Evolutionary conservation across 23 tunicate genomes (phyloP).

Genomic region (Clavelina lepadiformis): DNA sequence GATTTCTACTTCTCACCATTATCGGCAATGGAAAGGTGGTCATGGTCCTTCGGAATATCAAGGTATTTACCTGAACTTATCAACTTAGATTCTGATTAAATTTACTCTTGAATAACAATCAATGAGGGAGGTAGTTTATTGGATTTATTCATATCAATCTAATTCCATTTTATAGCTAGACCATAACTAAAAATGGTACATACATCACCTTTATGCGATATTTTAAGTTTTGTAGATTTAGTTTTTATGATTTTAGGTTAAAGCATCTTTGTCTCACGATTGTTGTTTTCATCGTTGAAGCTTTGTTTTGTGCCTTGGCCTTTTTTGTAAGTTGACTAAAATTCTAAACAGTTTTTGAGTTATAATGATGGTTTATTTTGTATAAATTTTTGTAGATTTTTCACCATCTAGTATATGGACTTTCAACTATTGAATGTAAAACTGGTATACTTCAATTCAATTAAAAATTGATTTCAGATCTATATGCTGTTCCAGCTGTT

Average conservation of each 20-base stretch:
- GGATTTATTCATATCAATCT: no score
- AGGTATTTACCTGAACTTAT: no score
- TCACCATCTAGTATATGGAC: not conserved
- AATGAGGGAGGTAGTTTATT: no score
- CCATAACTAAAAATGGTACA: no score
- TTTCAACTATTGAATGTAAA: not conserved
- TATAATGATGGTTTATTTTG: not conserved
- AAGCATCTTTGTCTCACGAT: constrained; percentile 9
- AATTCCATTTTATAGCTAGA: no score
- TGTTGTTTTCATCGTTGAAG: constrained; percentile 17
- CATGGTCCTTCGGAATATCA: constrained; percentile 29
- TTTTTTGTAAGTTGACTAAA: constrained; percentile 37
- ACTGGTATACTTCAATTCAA: not conserved
- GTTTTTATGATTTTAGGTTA: no score
- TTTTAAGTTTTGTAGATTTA: no score
- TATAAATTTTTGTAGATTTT: not conserved
- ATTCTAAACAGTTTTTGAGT: not conserved
- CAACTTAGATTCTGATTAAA: no score
- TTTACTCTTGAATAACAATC: no score
- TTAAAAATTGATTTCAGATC: not conserved
- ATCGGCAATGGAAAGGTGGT: constrained; percentile 61
- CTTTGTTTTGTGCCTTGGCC: constrained; percentile 29
- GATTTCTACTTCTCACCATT: constrained; percentile 61
- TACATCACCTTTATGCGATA: no score
- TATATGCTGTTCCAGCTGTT: not conserved